These are phyloP conservation scores for Agrochola lychnidis DNA, from an alignment of 2,888 invertebrate genomes.

Conservation along the genomic window DNA sequence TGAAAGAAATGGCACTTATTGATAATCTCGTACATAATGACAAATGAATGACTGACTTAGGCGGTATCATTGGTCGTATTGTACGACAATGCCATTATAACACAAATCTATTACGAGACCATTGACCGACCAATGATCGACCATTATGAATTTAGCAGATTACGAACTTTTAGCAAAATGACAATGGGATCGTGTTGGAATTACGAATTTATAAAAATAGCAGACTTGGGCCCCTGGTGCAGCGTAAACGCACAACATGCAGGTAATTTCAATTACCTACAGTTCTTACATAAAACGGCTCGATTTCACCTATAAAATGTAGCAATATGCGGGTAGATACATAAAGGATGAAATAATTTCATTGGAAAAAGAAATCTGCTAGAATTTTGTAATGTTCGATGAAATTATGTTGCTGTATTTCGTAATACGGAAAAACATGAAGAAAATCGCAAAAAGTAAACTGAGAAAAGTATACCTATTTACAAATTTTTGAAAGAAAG, in stretches of 20 bases:
- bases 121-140: too few relatives aligned
- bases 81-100: too few relatives aligned
- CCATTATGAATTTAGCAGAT: too few relatives aligned
- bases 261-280: constrained; percentile 48
- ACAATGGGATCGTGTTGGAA: too few relatives aligned
- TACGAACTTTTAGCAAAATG: too few relatives aligned
- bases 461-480: background rate
- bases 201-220: too few relatives aligned
- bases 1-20: too few relatives aligned
- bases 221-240: background rate
- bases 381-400: background rate
- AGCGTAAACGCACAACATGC: constrained; percentile 22
- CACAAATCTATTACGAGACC: too few relatives aligned
- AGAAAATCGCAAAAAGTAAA: too few relatives aligned
- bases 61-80: too few relatives aligned
- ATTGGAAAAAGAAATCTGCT: constrained; percentile 36
- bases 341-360: constrained; percentile 28
- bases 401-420: background rate
- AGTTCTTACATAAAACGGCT: constrained; percentile 45
- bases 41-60: too few relatives aligned
- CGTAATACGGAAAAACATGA: background rate
- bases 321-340: constrained; percentile 54
- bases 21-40: too few relatives aligned
- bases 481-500: background rate
- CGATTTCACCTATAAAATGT: constrained; percentile 54